Evolutionary conservation across 2,888 invertebrate genomes (phyloP).

Genomic region (Syrphus vitripennis): DNA sequence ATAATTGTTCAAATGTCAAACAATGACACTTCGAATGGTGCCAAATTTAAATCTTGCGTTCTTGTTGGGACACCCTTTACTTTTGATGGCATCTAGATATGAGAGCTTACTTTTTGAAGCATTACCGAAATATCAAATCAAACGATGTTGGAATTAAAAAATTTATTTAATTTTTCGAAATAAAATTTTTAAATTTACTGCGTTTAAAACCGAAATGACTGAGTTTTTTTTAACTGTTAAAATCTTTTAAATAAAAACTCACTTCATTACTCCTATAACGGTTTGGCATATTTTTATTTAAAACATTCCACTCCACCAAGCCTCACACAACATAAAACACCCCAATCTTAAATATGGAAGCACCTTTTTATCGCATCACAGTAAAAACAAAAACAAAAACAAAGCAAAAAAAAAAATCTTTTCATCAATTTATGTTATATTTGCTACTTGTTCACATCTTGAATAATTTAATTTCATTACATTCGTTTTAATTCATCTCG

Average conservation of each 20-base stretch:
- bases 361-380: background rate
- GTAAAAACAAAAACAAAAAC: too few relatives aligned
- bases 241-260: background rate
- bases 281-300: background rate
- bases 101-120: too few relatives aligned
- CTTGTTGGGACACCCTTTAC: too few relatives aligned
- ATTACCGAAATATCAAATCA: too few relatives aligned
- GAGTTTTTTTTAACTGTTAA: background rate
- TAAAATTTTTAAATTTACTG: too few relatives aligned
- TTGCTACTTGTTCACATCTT: slow-evolving; percentile 13
- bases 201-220: too few relatives aligned
- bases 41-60: too few relatives aligned
- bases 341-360: background rate
- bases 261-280: background rate
- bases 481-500: slow-evolving; percentile 51
- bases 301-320: background rate
- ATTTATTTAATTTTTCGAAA: too few relatives aligned
- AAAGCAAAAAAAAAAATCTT: background rate
- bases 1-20: too few relatives aligned
- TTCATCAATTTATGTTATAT: slow-evolving; percentile 12
- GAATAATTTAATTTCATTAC: slow-evolving; percentile 58
- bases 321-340: background rate
- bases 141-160: too few relatives aligned
- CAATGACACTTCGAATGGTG: too few relatives aligned
- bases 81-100: too few relatives aligned